phyloP scores from a whole-genome alignment of 2,113 vertebrate genomes.

The Ptychochromis oligacanthus region DNA sequence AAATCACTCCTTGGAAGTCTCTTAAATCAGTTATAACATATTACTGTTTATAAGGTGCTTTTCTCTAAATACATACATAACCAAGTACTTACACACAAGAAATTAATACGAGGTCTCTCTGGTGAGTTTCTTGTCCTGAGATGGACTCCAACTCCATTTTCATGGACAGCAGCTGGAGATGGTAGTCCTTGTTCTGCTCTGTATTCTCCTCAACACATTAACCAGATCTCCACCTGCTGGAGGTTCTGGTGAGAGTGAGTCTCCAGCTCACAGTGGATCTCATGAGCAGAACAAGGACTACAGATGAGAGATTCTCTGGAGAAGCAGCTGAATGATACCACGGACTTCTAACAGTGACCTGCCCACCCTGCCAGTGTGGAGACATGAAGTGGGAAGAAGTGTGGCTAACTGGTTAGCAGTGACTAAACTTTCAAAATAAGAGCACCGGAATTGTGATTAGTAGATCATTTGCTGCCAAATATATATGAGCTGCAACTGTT shows the following conservation, averaged over 20 bases:
- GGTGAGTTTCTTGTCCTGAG: no score
- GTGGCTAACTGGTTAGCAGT: background rate
- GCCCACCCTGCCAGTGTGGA: background rate
- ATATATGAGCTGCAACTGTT: no score
- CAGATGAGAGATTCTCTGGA: background rate
- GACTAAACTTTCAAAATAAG: background rate
- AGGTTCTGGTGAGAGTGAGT: background rate
- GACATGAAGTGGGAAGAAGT: no score
- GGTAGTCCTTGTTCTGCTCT: background rate
- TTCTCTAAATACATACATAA: background rate
- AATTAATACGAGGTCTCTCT: no score
- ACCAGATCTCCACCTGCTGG: background rate
- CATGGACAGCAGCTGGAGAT: background rate
- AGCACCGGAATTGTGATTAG: background rate
- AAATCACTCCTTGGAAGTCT: background rate
- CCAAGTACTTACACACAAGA: background rate
- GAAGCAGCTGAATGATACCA: background rate
- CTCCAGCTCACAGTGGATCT: background rate
- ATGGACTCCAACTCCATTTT: background rate
- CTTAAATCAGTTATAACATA: background rate
- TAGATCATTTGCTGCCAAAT: no score
- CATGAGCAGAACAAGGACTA: background rate
- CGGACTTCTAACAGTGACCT: background rate
- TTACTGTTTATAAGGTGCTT: background rate
- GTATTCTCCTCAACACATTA: background rate